phyloP scores from a whole-genome alignment of 2,888 invertebrate genomes.

The Thumatha senex region DNA sequence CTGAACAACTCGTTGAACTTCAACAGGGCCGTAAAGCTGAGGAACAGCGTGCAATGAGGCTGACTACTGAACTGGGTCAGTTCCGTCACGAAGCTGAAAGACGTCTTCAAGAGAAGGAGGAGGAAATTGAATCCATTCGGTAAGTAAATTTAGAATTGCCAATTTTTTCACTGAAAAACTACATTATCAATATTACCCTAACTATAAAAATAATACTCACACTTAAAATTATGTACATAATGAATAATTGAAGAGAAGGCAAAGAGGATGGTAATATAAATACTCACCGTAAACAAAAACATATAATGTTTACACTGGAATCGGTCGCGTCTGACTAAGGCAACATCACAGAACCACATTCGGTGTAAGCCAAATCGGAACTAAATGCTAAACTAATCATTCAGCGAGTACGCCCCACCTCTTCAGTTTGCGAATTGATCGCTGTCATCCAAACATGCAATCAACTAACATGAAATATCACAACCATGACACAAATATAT shows the following conservation, averaged over 20 bases:
- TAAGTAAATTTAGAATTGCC: constrained; percentile 77
- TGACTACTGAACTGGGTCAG: constrained; percentile 96
- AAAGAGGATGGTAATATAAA: no score
- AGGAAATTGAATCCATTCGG: constrained; percentile 99
- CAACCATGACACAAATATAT: constrained; percentile 65
- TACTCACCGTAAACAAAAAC: constrained; percentile 16
- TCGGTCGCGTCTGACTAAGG: constrained; percentile 35
- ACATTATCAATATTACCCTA: no score
- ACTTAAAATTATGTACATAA: no score
- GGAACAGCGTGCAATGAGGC: constrained; percentile 96
- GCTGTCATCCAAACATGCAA: constrained; percentile 58
- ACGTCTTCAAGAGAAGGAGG: constrained; percentile 98
- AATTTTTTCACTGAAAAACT: no score
- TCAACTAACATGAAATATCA: constrained; percentile 46
- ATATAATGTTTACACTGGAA: constrained; percentile 35
- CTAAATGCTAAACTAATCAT: constrained; percentile 46
- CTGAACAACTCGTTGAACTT: no score
- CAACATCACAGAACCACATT: constrained; percentile 36
- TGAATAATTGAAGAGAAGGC: neutral
- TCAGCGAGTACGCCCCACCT: constrained; percentile 52
- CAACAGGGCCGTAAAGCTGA: constrained; percentile 96
- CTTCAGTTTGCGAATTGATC: constrained; percentile 57
- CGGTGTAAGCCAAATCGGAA: constrained; percentile 58
- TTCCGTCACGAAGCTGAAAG: constrained; percentile 99
- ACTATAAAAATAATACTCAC: no score